These are phyloP conservation scores for Heliconius hortense DNA, from an alignment of 2,888 invertebrate species.

Conservation along the genomic window DNA sequence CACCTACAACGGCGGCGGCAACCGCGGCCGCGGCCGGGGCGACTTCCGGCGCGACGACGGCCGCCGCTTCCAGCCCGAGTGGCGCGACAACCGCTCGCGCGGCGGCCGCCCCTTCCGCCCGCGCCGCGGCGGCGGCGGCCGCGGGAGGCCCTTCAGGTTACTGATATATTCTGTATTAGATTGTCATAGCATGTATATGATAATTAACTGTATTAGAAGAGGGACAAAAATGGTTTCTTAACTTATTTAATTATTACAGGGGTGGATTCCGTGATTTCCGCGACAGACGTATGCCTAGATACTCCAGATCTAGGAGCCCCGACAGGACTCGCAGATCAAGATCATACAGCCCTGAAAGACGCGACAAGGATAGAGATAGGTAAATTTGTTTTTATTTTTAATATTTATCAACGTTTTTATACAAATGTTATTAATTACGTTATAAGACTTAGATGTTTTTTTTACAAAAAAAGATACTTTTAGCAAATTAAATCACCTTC, in stretches of 20 bases:
- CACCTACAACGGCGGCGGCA: slow-evolving; percentile 81
- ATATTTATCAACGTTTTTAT: background rate
- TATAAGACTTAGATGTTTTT: no score
- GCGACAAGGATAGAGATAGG: slow-evolving; percentile 79
- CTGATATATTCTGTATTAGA: no score
- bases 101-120: slow-evolving; percentile 73
- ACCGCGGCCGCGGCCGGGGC: slow-evolving; percentile 74
- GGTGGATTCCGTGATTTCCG: slow-evolving; percentile 86
- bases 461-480: no score
- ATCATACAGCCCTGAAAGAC: slow-evolving; percentile 75
- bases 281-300: slow-evolving; percentile 82
- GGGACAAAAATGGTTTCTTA: background rate
- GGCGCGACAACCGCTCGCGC: slow-evolving; percentile 63
- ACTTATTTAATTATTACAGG: slow-evolving; percentile 40
- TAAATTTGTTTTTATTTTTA: slow-evolving; percentile 40
- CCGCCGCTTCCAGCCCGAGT: slow-evolving; percentile 55
- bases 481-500: no score
- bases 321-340: slow-evolving; percentile 72
- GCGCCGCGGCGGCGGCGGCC: slow-evolving; percentile 65
- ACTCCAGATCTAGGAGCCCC: slow-evolving; percentile 83
- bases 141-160: slow-evolving; percentile 73
- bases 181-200: no score
- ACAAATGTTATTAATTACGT: no score
- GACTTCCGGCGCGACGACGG: slow-evolving; percentile 66
- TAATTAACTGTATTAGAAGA: background rate